Evolutionary conservation across 2,113 vertebrate species (phyloP), one percentile per base, ranked within the genome.

Genomic region (Pitta sordida): DNA sequence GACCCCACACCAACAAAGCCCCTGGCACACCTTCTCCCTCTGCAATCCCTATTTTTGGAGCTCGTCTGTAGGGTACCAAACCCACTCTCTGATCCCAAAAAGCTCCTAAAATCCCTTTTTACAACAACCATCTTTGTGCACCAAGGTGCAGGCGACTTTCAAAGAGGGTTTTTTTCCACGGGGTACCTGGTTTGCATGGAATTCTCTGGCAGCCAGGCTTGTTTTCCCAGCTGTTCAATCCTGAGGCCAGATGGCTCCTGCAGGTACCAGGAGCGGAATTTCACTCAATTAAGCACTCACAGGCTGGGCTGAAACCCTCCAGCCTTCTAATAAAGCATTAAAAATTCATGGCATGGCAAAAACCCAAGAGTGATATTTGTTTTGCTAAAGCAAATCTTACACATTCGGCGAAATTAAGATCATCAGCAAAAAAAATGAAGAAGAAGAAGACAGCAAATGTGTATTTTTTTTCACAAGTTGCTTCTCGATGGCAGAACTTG

Each of bases 311-410:
- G 81, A 41, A 94, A 77, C 59, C 55, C 41, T 83, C 46, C 65
- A 44, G 68, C 3, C 0, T 58, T 80, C 56, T 91, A 91, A 86
- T 93, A 77, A 93, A 89, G 64, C 84, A 83, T 94, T 74, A 94
- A 93, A 96, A 93, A 93, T 89, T 78, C 94, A 84, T 34, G 43
- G 59, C 20, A 1, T 93, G 94, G 87, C 95, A 91, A 77, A 91
- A 93, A n/a, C 69, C 95, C 92, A 94, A 86, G 81, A 81, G 84
- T 2, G 4, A 6, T 84, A 81, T 93, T 94, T 91, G 92, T 94
- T 95, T 93, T 95, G 92, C 87, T 93, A 53, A 92, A 91, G 90
- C n/a, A 12, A 49, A 94, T 91, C 81, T 96, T 96, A 86, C 92
- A 84, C 90, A 2, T 92, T 73, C 14, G 0, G 81, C 5, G 4